Percentiles rank a stretch among this genome's conserved stretches.
phyloP scores from a whole-genome alignment of 30 jellyfish, hydroid and myxozoan genomes.

The Aurelia sp. region DNA sequence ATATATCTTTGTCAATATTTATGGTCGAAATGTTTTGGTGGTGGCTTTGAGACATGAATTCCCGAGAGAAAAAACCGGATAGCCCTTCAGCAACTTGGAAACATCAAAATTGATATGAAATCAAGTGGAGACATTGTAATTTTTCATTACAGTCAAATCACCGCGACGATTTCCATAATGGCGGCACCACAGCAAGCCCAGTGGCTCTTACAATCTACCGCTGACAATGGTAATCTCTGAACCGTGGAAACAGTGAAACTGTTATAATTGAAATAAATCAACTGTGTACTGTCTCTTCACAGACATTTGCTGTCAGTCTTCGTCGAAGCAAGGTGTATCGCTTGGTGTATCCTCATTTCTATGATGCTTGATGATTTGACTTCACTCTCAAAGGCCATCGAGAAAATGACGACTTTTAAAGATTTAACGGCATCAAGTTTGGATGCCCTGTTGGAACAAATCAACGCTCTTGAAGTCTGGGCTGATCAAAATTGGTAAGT shows the following conservation, averaged over 20 bases:
- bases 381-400: slow-evolving; percentile 58
- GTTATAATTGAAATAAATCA: neutral
- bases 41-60: too few species aligned
- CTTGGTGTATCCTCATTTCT: slow-evolving; percentile 88
- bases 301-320: slow-evolving; percentile 85
- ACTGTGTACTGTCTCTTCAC: neutral
- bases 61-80: too few species aligned
- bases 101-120: too few species aligned
- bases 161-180: too few species aligned
- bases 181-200: too few species aligned
- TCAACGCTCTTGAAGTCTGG: slow-evolving; percentile 79
- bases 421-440: slow-evolving; percentile 75
- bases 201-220: too few species aligned
- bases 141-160: too few species aligned
- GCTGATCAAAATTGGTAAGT: slow-evolving; percentile 85
- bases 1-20: too few species aligned
- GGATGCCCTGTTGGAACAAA: slow-evolving; percentile 62
- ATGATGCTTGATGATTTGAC: slow-evolving; percentile 85
- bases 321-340: slow-evolving; percentile 92
- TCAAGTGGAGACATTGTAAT: too few species aligned
- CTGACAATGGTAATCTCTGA: too few species aligned
- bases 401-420: slow-evolving; percentile 75
- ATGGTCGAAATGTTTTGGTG: too few species aligned
- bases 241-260: neutral
- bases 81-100: too few species aligned